Evolutionary conservation across 23 tunicate species (phyloP).

Genomic region (Trididemnum nubilum): DNA sequence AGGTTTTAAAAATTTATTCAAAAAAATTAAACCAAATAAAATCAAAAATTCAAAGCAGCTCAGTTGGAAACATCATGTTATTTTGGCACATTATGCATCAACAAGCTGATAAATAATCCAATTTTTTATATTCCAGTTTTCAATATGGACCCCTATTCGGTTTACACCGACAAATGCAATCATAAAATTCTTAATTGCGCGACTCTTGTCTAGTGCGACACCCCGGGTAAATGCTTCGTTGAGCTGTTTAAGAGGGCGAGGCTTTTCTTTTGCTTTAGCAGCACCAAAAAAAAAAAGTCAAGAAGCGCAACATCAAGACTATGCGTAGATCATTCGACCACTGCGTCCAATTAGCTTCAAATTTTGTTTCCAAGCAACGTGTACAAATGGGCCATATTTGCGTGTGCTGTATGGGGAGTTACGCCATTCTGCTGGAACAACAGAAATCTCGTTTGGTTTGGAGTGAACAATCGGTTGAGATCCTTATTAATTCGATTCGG

Average conservation of each 20-base stretch:
- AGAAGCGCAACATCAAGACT: constrained; percentile 22
- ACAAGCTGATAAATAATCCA: background rate
- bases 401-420: constrained; percentile 30
- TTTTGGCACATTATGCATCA: background rate
- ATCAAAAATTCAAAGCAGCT: no score
- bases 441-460: constrained; percentile 13
- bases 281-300: constrained; percentile 11
- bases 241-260: constrained; percentile 22
- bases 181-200: background rate
- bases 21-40: background rate
- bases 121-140: background rate
- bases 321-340: constrained; percentile 19
- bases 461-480: constrained; percentile 12
- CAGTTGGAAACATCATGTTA: no score
- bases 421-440: constrained; percentile 15
- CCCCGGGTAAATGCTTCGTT: constrained; percentile 9
- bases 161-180: background rate
- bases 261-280: constrained; percentile 11
- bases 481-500: constrained; percentile 18
- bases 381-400: constrained; percentile 13
- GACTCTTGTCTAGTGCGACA: constrained; percentile 11
- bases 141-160: background rate
- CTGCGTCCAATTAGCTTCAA: constrained; percentile 19
- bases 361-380: constrained; percentile 20
- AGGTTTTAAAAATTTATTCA: background rate